These are phyloP conservation scores for Nemurella pictetii DNA, from an alignment of 2,888 invertebrate species.

Conservation along the genomic window DNA sequence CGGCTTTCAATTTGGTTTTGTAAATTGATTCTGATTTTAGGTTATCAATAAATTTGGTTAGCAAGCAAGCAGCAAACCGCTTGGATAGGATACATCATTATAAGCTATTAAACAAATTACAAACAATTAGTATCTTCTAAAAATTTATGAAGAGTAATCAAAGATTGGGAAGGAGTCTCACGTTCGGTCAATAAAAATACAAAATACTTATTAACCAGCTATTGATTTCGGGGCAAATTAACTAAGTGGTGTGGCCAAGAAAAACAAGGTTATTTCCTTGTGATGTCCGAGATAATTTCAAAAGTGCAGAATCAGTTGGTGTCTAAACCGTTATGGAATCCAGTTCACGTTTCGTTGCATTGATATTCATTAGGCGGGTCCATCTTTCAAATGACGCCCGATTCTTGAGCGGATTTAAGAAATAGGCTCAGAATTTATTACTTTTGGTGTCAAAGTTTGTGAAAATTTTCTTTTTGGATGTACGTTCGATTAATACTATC, in stretches of 20 bases:
- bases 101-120: no score
- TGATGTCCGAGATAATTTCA: background rate
- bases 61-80: no score
- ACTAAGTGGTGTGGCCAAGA: no score
- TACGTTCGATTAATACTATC: no score
- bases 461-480: no score
- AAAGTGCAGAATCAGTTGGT: background rate
- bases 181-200: background rate
- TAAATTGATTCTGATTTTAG: background rate
- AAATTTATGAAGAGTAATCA: no score
- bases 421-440: background rate
- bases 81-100: no score
- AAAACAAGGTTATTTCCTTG: background rate
- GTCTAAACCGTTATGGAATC: background rate
- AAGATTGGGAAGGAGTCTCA: background rate
- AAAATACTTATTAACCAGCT: background rate
- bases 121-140: no score
- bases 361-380: background rate
- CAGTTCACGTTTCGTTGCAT: background rate
- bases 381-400: background rate
- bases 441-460: background rate
- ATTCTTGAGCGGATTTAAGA: background rate
- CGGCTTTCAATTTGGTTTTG: background rate
- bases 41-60: no score
- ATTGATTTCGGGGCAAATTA: no score